Evolutionary conservation across 2,113 vertebrate species (phyloP).

Genomic region (Xyrauchen texanus): DNA sequence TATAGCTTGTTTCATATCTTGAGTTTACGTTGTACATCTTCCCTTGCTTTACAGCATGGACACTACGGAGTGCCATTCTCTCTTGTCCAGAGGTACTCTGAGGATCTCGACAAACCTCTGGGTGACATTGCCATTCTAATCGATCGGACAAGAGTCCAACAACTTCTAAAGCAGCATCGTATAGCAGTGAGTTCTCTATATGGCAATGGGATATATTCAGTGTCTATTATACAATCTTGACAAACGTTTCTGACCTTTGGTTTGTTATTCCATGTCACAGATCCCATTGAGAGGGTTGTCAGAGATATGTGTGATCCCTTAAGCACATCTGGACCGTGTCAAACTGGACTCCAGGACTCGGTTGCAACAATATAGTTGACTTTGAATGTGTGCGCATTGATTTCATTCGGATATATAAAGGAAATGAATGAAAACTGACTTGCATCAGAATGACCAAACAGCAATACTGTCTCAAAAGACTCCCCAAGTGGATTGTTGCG

Average conservation of each 20-base stretch:
- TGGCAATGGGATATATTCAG: neutral
- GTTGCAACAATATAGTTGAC: too few relatives aligned
- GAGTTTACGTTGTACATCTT: neutral
- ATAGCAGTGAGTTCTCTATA: conserved; percentile 78
- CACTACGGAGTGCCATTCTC: conserved; percentile 83
- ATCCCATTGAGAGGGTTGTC: conserved; percentile 83
- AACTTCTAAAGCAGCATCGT: conserved; percentile 82
- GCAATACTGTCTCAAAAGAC: neutral
- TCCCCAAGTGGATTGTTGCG: neutral
- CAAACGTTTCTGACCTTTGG: neutral
- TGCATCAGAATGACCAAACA: neutral
- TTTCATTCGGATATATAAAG: neutral
- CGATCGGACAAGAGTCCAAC: conserved; percentile 82
- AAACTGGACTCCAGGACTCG: conserved; percentile 43
- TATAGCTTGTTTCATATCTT: too few relatives aligned
- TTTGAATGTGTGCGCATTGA: neutral
- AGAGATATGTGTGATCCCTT: conserved; percentile 80
- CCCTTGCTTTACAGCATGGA: conserved; percentile 70
- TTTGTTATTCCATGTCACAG: conserved; percentile 60
- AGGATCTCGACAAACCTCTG: conserved; percentile 76
- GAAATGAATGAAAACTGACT: neutral
- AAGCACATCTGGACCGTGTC: conserved; percentile 69
- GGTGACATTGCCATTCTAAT: conserved; percentile 78
- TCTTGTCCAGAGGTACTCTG: conserved; percentile 82
- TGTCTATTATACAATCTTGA: neutral